A percentile compares a stretch with the other conserved stretches of the same genome.
phyloP scores from a whole-genome alignment of 2,797 vertebrate genomes.

The Artibeus lituratus region DNA sequence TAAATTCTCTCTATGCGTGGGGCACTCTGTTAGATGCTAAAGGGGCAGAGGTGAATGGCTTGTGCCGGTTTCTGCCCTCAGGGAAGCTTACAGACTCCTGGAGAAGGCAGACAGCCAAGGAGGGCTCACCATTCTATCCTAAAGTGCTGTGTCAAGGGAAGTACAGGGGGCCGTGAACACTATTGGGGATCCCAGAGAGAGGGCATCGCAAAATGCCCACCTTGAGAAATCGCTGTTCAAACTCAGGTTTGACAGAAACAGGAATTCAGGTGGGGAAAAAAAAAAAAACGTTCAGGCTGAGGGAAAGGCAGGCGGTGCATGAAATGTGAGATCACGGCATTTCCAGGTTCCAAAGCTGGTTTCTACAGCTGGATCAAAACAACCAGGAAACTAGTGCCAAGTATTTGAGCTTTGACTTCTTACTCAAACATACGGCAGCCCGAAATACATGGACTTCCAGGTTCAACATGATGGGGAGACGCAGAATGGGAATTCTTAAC shows the following conservation, averaged over 20 bases:
- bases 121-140: neutral
- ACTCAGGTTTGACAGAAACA: neutral
- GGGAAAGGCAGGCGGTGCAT: neutral
- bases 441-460: neutral
- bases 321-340: neutral
- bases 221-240: neutral
- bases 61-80: neutral
- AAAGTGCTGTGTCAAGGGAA: neutral
- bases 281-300: neutral
- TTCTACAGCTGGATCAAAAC: neutral
- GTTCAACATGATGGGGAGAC: neutral
- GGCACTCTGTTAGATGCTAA: neutral
- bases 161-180: neutral
- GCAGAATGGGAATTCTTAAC: neutral
- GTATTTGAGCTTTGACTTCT: neutral
- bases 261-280: neutral
- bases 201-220: neutral
- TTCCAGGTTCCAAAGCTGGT: neutral
- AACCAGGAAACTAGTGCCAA: neutral
- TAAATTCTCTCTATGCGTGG: neutral
- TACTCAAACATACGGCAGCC: neutral
- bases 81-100: neutral
- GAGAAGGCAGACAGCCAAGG: neutral
- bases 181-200: neutral
- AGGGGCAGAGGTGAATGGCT: neutral